Conservation (phyloP, 2,888 invertebrate species). For the Lithophane socia region DNA sequence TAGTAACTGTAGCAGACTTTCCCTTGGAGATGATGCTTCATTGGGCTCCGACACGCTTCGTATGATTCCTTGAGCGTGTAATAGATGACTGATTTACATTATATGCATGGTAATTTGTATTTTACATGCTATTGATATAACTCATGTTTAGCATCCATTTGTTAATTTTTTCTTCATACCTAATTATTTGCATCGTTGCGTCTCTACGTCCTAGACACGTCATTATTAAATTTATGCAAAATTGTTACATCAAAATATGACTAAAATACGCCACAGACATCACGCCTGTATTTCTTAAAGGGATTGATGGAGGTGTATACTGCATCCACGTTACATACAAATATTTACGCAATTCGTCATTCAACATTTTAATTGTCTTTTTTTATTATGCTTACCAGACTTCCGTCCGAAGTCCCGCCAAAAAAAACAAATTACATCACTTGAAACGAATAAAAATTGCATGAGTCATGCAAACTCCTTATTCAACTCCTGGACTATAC, state of each 20-base stretch:
- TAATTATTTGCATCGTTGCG: background rate
- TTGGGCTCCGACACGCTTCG: constrained; percentile 64
- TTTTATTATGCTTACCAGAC: constrained; percentile 23
- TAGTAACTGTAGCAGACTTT: constrained; percentile 59
- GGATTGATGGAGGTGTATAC: too few species aligned
- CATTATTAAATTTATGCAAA: background rate
- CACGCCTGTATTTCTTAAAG: background rate
- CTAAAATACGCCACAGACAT: background rate
- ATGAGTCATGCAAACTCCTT: constrained; percentile 56
- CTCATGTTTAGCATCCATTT: background rate
- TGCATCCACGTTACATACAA: background rate
- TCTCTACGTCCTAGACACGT: background rate
- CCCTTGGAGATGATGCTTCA: constrained; percentile 62
- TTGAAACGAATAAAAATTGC: constrained; percentile 11
- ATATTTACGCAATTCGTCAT: constrained; percentile 5
- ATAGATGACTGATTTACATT: constrained; percentile 46
- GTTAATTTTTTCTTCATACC: background rate
- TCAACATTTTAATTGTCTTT: background rate
- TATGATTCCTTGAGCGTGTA: constrained; percentile 39
- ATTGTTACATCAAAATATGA: background rate
- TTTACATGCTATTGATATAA: constrained; percentile 30
- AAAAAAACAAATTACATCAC: constrained; percentile 48
- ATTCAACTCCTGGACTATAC: constrained; percentile 34
- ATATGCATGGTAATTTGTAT: constrained; percentile 43
- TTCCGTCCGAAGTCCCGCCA: constrained; percentile 7